phyloP scores from a whole-genome alignment of 2,888 invertebrate species.

The Drosophila nr. medialis region DNA sequence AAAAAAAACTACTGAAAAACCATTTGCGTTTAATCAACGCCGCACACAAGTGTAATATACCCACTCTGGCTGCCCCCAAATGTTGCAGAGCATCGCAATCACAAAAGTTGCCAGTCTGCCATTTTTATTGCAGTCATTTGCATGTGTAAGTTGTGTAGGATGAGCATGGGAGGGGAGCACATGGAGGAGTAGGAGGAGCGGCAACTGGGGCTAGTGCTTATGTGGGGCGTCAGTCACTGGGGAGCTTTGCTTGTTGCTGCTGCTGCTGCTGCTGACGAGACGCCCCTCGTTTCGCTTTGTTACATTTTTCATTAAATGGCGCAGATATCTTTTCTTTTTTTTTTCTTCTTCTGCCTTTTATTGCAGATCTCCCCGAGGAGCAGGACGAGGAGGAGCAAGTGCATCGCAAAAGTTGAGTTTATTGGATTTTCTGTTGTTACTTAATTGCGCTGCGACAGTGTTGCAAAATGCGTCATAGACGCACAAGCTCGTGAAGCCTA shows the following conservation, averaged over 20 bases:
- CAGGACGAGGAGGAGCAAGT: not conserved
- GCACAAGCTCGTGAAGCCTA: conserved; percentile 52
- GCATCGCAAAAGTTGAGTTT: conserved; percentile 42
- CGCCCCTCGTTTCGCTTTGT: conserved; percentile 43
- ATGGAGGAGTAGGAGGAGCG: not conserved
- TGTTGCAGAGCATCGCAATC: conserved; percentile 54
- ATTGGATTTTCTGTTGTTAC: conserved; percentile 62
- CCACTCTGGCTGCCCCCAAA: not conserved
- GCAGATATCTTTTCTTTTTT: conserved; percentile 29
- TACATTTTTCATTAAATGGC: conserved; percentile 71
- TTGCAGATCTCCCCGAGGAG: conserved; percentile 41
- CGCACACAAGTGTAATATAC: conserved; percentile 5
- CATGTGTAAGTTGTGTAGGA: conserved; percentile 56
- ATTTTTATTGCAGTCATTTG: conserved; percentile 76
- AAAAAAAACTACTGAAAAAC: conserved; percentile 9
- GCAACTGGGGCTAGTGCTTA: too few relatives aligned
- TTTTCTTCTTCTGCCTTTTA: conserved; percentile 23
- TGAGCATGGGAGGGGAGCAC: not conserved
- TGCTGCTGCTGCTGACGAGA: conserved; percentile 18
- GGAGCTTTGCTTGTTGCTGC: conserved; percentile 40
- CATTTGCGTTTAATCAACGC: not conserved
- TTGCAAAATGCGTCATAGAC: conserved; percentile 35
- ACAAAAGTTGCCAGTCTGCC: conserved; percentile 69
- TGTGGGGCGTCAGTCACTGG: conserved; percentile 60
- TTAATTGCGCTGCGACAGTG: conserved; percentile 62